These are phyloP conservation scores for Rhagonycha fulva DNA, from an alignment of 2,888 invertebrate species.

Conservation along the genomic window DNA sequence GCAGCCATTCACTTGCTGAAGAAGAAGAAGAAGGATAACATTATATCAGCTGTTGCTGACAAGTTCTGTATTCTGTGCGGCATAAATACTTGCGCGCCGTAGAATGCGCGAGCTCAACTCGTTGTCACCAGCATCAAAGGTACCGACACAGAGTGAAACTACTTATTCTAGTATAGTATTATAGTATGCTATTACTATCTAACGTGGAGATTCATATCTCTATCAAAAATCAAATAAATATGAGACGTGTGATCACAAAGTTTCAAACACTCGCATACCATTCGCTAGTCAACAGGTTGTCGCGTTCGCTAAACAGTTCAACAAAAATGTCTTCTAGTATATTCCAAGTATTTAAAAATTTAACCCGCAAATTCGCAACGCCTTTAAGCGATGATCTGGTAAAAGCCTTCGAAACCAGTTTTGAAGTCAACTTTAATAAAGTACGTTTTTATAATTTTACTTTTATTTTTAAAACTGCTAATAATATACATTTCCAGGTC, in stretches of 20 bases:
- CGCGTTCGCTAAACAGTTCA: background rate
- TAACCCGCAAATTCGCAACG: background rate
- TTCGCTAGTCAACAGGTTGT: background rate
- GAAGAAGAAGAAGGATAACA: no score
- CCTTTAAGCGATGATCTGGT: background rate
- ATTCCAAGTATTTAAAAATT: background rate
- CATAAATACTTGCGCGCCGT: no score
- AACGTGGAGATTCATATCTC: background rate
- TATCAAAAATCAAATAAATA: background rate
- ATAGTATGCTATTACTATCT: no score
- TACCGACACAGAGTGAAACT: no score
- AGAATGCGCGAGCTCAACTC: no score
- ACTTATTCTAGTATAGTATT: no score
- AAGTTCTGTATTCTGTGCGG: no score
- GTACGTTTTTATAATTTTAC: background rate
- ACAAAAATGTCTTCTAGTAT: background rate
- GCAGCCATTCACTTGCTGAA: no score
- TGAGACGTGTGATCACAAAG: background rate
- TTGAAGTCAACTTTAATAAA: background rate
- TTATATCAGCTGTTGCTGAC: no score
- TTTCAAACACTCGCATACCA: background rate
- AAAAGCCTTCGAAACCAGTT: background rate
- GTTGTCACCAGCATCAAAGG: no score
- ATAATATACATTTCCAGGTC: conserved; percentile 34
- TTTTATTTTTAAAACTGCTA: background rate